Evolutionary conservation across 2,113 vertebrate genomes (phyloP).

Genomic region (Rhineura floridana): DNA sequence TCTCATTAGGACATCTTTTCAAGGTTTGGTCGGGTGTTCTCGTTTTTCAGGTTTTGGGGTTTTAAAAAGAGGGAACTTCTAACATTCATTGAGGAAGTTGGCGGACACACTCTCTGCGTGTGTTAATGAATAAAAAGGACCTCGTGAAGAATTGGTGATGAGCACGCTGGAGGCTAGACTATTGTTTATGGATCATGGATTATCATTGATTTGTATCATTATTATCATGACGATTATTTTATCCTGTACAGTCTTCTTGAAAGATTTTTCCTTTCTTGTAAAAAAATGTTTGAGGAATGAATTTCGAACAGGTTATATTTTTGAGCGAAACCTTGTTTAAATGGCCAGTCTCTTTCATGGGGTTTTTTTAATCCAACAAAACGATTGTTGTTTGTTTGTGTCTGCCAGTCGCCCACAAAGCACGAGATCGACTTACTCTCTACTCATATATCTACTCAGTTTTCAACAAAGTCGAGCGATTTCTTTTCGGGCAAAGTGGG

Average conservation of each 20-base stretch:
- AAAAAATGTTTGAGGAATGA: neutral
- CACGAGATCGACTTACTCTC: neutral
- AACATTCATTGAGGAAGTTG: neutral
- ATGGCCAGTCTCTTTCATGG: constrained; percentile 14
- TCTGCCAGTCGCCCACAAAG: constrained; percentile 19
- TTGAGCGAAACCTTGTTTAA: constrained; percentile 17
- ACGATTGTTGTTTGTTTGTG: neutral
- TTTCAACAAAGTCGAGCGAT: constrained; percentile 30
- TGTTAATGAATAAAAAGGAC: neutral
- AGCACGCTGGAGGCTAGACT: neutral
- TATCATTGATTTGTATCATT: neutral
- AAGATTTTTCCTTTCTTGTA: constrained; percentile 23
- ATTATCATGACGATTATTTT: constrained; percentile 24
- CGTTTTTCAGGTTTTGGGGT: too few relatives aligned
- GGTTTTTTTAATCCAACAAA: neutral
- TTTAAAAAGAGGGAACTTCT: neutral
- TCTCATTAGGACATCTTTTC: neutral
- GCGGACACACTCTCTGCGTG: constrained; percentile 24
- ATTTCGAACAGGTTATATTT: constrained; percentile 1
- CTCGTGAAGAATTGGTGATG: neutral
- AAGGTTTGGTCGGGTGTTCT: neutral
- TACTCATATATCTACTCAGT: fast-evolving
- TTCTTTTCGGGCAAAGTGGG: neutral
- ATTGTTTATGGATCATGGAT: neutral
- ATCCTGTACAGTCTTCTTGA: constrained; percentile 31